phyloP scores from a whole-genome alignment of 2,888 invertebrate species.

The Sthenelais limicola region DNA sequence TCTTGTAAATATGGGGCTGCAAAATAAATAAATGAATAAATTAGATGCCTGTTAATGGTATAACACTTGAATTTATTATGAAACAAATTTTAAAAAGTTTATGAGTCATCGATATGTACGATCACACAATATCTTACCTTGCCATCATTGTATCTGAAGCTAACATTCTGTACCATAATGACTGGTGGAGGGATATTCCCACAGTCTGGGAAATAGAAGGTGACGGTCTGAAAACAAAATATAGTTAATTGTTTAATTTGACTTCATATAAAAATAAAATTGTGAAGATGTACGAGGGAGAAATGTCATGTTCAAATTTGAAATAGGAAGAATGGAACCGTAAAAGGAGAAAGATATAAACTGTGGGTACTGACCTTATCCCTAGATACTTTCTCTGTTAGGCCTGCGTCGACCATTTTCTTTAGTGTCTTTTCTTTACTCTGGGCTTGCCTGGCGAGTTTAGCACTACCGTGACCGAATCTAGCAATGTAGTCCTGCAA shows the following conservation, averaged over 20 bases:
- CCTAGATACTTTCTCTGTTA: slow-evolving; percentile 91
- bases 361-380: slow-evolving; percentile 79
- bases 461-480: slow-evolving; percentile 99
- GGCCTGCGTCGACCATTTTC: slow-evolving; percentile 98
- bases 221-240: slow-evolving; percentile 66
- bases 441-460: slow-evolving; percentile 98
- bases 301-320: no score
- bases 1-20: slow-evolving; percentile 92
- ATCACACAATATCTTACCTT: no score
- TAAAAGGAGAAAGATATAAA: background rate
- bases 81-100: background rate
- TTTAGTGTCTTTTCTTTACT: slow-evolving; percentile 99
- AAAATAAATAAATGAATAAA: slow-evolving; percentile 19
- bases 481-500: slow-evolving; percentile 95
- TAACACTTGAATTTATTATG: background rate
- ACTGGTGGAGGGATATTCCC: slow-evolving; percentile 98
- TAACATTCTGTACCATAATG: slow-evolving; percentile 99
- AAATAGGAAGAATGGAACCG: no score
- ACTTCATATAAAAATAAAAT: background rate
- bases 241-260: background rate
- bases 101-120: background rate
- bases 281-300: no score
- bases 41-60: background rate
- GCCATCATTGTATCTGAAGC: slow-evolving; percentile 90
- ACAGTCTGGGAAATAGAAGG: slow-evolving; percentile 94